Percentiles rank a stretch among this genome's conserved stretches.
These are phyloP conservation scores for Heterotilapia buettikoferi DNA, from an alignment of 2,113 vertebrate genomes.

Conservation along the genomic window DNA sequence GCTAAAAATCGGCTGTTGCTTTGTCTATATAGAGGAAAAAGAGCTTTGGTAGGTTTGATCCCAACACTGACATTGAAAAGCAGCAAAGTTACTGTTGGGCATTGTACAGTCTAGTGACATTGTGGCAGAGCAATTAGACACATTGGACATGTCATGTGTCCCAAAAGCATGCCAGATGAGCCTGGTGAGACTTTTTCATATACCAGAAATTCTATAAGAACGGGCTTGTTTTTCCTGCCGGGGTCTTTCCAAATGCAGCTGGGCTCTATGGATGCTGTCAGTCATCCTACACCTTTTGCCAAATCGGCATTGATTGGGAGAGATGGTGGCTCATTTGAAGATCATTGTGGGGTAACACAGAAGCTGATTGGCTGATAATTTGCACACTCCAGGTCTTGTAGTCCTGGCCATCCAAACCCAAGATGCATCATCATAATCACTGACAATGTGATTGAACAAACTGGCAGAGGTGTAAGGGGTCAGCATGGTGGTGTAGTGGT, in stretches of 20 bases:
- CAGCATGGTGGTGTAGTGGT: background rate
- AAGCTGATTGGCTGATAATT: background rate
- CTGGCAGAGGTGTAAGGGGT: background rate
- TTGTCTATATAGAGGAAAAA: accelerated
- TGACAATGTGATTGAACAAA: background rate
- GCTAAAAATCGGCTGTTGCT: accelerated
- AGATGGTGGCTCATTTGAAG: background rate
- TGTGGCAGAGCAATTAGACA: background rate
- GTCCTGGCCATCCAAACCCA: background rate
- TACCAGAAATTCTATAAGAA: background rate
- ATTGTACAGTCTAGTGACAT: background rate
- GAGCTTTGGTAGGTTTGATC: background rate
- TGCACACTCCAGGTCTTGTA: background rate
- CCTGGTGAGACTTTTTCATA: background rate
- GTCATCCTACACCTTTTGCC: background rate
- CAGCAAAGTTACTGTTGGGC: background rate
- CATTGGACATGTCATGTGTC: background rate
- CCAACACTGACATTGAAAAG: background rate
- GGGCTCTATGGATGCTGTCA: background rate
- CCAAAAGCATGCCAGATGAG: background rate
- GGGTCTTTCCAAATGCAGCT: background rate
- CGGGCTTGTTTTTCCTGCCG: background rate
- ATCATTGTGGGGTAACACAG: background rate
- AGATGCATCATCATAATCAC: background rate
- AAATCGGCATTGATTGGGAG: background rate